Evolutionary conservation across 1,140 invertebrate genomes (phyloP).

Genomic region (Acromyrmex charruanus): DNA sequence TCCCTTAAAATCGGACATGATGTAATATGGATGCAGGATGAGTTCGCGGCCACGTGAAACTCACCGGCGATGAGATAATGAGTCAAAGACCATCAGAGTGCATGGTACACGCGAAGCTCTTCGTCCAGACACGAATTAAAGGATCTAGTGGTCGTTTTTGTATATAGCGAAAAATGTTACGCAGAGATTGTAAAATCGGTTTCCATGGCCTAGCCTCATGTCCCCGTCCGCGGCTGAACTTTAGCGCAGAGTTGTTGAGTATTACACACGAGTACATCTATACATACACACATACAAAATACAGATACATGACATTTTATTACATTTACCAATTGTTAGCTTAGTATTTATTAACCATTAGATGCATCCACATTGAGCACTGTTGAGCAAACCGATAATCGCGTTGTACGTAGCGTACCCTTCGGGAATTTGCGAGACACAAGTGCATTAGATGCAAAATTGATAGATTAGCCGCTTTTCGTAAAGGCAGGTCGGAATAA

Average conservation of each 20-base stretch:
- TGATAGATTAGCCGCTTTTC: conserved; percentile 77
- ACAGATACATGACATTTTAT: conserved; percentile 60
- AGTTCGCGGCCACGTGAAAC: conserved; percentile 28
- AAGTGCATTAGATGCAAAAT: conserved; percentile 73
- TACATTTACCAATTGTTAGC: conserved; percentile 64
- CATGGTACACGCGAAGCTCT: conserved; percentile 23
- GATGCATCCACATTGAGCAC: conserved; percentile 68
- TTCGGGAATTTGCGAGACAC: conserved; percentile 66
- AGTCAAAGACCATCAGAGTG: conserved; percentile 2
- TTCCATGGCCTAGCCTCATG: conserved; percentile 70
- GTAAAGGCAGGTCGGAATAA: conserved; percentile 70
- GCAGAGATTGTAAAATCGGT: conserved; percentile 60
- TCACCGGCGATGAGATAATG: conserved; percentile 11
- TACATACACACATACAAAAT: not conserved
- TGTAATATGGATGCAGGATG: not conserved
- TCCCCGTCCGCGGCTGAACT: conserved; percentile 72
- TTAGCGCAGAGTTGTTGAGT: conserved; percentile 65
- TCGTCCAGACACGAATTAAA: conserved; percentile 45
- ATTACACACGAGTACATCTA: not conserved
- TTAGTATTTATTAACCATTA: conserved; percentile 67
- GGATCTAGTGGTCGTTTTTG: conserved; percentile 62
- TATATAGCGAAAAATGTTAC: conserved; percentile 71
- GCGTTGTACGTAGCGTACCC: conserved; percentile 69
- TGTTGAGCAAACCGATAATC: conserved; percentile 66
- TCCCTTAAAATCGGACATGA: not conserved